Base-by-base conservation (phyloP, 2,113 vertebrate genomes). In the Micromys minutus region DNA sequence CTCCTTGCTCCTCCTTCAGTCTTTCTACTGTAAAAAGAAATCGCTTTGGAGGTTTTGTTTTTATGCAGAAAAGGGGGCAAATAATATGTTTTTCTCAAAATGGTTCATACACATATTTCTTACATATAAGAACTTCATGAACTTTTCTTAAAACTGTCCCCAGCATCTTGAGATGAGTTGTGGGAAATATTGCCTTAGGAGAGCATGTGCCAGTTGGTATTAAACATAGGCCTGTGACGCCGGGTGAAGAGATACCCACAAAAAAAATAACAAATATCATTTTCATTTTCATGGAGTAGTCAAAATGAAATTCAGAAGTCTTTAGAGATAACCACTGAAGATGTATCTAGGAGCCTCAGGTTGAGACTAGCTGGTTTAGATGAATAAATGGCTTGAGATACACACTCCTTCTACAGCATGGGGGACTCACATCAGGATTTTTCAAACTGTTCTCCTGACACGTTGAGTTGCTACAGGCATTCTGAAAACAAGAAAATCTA, bases 401-500 rank as follows among this genome's bases (percentile, higher is more conserved):
- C 59, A 24, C 8, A 65, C 45, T 75, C 61, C 65, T 69, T 65
- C 72, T 55, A 47, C 80, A 83, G 26, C 15, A 29, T 0, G 83
- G 36, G 9, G 16, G 45, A 52, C 2, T 50, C 65, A 72, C 11
- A 63, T 77, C 29, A 79, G 29, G 9, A 55, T 50, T 86, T 42
- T 77, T 69, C 61, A 77, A 79, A 86, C 67, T 50, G 24, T 87
- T 87, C 52, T 89, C 65, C 52, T 91, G 61, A 83, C 74, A 87
- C n/a, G 31, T 42, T 67, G 69, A 94, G 31, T 74, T 87, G 87
- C 84, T 94, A 89, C 19, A 79, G 87, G 83, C 87, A 89, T 79
- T 94, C 12, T 83, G n/a, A 31, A 95, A 90, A 95, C 26, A 79
- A 69, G 59, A 36, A 91, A 74, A 69, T 45, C 59, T 72, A 59